These are phyloP conservation scores for Euclidia mi DNA, from an alignment of 2,888 invertebrate genomes.

Conservation along the genomic window DNA sequence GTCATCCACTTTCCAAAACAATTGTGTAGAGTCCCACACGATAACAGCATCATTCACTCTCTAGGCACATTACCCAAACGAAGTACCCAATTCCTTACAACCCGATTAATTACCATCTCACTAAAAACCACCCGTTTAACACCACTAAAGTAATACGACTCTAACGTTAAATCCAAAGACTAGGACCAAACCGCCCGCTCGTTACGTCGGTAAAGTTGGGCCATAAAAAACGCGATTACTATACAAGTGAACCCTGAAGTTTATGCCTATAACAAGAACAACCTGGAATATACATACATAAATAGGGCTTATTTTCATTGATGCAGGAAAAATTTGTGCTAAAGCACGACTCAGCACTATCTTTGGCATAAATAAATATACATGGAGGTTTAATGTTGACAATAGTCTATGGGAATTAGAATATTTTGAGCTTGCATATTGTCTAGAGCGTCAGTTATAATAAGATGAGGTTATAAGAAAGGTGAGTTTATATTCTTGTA, in stretches of 20 bases:
- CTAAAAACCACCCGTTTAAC: no score
- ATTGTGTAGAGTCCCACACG: no score
- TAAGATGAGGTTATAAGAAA: not conserved
- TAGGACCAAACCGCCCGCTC: no score
- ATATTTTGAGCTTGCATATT: not conserved
- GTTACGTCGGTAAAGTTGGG: not conserved
- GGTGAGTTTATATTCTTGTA: no score
- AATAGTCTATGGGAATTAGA: not conserved
- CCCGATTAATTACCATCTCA: no score
- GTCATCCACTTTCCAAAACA: no score
- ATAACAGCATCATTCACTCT: no score
- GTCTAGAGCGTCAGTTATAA: not conserved
- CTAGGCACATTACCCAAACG: no score
- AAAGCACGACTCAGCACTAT: constrained; percentile 6
- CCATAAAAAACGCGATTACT: not conserved
- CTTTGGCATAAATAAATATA: constrained; percentile 9
- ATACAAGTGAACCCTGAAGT: not conserved
- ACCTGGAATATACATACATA: not conserved
- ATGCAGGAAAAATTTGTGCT: constrained; percentile 1
- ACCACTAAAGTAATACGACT: no score
- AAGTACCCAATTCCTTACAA: no score
- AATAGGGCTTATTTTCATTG: constrained; percentile 5
- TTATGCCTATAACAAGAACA: not conserved
- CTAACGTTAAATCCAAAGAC: no score
- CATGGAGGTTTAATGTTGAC: constrained; percentile 2